These are phyloP conservation scores for Blastomussa wellsi DNA, from an alignment of 92 coral and sea anemone species.

Conservation along the genomic window DNA sequence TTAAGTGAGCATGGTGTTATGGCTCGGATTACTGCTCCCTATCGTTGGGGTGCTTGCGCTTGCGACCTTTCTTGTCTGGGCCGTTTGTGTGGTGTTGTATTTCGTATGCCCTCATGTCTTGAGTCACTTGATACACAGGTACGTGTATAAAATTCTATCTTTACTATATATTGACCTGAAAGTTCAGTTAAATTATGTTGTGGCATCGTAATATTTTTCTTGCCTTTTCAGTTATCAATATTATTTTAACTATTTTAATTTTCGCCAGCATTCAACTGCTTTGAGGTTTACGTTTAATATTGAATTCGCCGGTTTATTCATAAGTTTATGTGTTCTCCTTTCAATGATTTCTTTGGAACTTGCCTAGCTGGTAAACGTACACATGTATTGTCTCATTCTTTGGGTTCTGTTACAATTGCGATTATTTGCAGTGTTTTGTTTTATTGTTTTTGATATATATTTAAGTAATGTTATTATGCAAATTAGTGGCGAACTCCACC, in stretches of 20 bases:
- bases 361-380: neutral
- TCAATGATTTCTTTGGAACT: neutral
- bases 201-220: neutral
- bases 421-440: neutral
- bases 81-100: slow-evolving; percentile 22
- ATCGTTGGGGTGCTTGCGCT: slow-evolving; percentile 10
- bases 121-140: slow-evolving; percentile 36
- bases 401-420: neutral
- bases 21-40: slow-evolving; percentile 27
- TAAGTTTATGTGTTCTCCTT: neutral
- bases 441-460: too few species aligned
- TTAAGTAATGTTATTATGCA: too few species aligned
- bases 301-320: neutral
- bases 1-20: slow-evolving; percentile 17
- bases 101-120: slow-evolving; percentile 32
- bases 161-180: neutral
- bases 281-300: neutral
- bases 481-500: too few species aligned
- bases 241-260: neutral
- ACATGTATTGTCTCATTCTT: neutral
- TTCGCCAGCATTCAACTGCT: neutral
- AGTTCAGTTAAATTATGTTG: neutral
- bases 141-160: neutral
- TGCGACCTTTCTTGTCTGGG: slow-evolving; percentile 25
- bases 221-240: neutral